Percentiles rank a stretch among this genome's conserved stretches.
These are phyloP conservation scores for Oasisia sp. DNA, from an alignment of 2,888 invertebrate genomes.

Conservation along the genomic window DNA sequence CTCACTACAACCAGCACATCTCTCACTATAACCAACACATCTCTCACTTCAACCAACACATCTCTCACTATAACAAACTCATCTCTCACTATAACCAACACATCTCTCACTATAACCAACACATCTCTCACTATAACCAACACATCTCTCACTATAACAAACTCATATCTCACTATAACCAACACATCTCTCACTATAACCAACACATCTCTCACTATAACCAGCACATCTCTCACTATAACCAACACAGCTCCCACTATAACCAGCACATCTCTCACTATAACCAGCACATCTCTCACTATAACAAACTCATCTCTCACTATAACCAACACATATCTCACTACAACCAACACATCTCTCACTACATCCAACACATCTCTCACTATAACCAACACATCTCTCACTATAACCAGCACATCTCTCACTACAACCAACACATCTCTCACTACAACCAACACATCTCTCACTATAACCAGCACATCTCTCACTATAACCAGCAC, in stretches of 20 bases:
- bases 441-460: no score
- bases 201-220: no score
- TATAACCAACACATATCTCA: background rate
- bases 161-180: background rate
- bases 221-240: background rate
- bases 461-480: background rate
- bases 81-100: background rate
- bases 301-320: background rate
- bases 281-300: background rate
- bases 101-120: background rate
- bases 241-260: no score
- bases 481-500: background rate
- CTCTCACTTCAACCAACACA: no score
- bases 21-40: background rate
- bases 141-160: no score
- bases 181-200: background rate
- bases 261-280: constrained; percentile 1
- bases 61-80: background rate
- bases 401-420: no score
- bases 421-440: background rate
- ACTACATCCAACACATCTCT: no score
- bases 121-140: background rate
- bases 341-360: constrained; percentile 1
- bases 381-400: background rate
- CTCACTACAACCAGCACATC: constrained; percentile 7